Evolutionary conservation across 2,888 invertebrate species (phyloP).

Genomic region (Troglohyphantes excavatus): DNA sequence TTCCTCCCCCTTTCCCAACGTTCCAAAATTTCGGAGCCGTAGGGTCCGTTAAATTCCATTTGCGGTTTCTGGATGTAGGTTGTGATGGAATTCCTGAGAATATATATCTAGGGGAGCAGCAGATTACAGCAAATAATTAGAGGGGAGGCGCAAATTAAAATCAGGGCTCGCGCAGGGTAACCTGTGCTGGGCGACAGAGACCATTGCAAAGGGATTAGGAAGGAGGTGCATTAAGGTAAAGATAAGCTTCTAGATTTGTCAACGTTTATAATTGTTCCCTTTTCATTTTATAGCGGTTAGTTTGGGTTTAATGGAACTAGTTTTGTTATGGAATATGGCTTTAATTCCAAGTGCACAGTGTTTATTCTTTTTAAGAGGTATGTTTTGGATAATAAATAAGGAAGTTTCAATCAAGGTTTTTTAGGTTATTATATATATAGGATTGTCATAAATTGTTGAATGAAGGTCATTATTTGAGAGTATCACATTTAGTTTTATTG

Average conservation of each 20-base stretch:
- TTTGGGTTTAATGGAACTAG: conserved; percentile 10
- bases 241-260: conserved; percentile 61
- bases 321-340: not conserved
- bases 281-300: conserved; percentile 11
- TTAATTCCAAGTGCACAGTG: too few species aligned
- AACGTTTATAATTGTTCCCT: conserved; percentile 47
- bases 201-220: conserved; percentile 58
- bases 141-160: conserved; percentile 67
- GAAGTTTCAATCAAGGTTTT: too few species aligned
- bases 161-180: conserved; percentile 25
- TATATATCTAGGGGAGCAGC: conserved; percentile 49
- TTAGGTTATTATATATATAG: too few species aligned
- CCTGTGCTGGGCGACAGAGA: conserved; percentile 32
- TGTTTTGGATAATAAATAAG: too few species aligned
- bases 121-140: conserved; percentile 73
- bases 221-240: conserved; percentile 48
- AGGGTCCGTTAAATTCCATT: conserved; percentile 70
- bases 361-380: too few species aligned
- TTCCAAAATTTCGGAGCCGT: conserved; percentile 42
- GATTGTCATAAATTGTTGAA: too few species aligned
- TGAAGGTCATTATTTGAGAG: too few species aligned
- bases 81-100: conserved; percentile 68
- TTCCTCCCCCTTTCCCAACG: conserved; percentile 12
- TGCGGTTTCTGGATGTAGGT: conserved; percentile 58
- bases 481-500: too few species aligned